Evolutionary conservation across 2,888 invertebrate species (phyloP).

Genomic region (Auanema freiburgensis): DNA sequence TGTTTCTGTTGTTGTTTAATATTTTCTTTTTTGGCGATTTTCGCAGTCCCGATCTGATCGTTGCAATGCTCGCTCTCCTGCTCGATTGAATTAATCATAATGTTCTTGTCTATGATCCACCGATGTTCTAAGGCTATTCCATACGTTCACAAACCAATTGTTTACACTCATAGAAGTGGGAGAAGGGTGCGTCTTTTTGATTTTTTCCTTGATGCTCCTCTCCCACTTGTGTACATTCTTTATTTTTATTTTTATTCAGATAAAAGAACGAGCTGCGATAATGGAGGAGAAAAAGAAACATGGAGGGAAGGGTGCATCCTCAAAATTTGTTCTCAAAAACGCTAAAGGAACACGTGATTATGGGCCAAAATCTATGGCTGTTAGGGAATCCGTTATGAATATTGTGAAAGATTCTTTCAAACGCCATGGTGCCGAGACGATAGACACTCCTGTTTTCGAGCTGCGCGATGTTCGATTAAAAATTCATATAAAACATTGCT

Average conservation of each 20-base stretch:
- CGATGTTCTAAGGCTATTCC: slow-evolving; percentile 29
- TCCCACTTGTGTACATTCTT: background rate
- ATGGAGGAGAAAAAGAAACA: slow-evolving; percentile 80
- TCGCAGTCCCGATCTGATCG: slow-evolving; percentile 16
- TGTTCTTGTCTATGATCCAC: slow-evolving; percentile 21
- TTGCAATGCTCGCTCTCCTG: background rate
- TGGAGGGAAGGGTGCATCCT: slow-evolving; percentile 27
- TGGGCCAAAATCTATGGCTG: slow-evolving; percentile 89
- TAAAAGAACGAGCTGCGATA: slow-evolving; percentile 82
- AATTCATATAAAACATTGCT: background rate
- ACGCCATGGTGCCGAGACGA: slow-evolving; percentile 93
- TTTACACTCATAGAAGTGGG: slow-evolving; percentile 56
- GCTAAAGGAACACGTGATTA: slow-evolving; percentile 81
- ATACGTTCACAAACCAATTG: slow-evolving; percentile 18
- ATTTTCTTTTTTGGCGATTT: background rate
- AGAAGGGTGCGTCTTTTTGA: slow-evolving; percentile 38
- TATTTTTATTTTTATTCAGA: slow-evolving; percentile 70
- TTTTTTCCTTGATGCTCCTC: slow-evolving; percentile 8
- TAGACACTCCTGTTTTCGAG: slow-evolving; percentile 72
- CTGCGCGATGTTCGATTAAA: slow-evolving; percentile 43
- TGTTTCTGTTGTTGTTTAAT: background rate
- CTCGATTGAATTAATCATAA: slow-evolving; percentile 7
- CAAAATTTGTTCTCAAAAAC: slow-evolving; percentile 56
- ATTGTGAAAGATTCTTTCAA: slow-evolving; percentile 88
- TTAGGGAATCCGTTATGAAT: slow-evolving; percentile 74